These are phyloP conservation scores for Strigamia crassipes DNA, from an alignment of 2,888 invertebrate species.

Conservation along the genomic window DNA sequence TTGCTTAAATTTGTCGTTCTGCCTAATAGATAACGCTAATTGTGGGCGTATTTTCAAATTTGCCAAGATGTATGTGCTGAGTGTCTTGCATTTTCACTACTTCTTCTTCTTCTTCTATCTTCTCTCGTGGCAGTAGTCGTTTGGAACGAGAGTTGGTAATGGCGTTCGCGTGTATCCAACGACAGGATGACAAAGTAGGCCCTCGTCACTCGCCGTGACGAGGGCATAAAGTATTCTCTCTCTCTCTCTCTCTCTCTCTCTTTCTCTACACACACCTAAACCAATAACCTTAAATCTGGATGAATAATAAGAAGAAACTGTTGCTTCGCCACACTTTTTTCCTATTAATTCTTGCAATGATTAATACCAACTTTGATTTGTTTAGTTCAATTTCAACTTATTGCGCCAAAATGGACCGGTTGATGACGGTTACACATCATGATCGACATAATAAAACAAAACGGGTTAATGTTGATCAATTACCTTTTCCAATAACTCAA, in stretches of 20 bases:
- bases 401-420: no score
- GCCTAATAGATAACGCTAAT: no score
- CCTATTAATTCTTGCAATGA: no score
- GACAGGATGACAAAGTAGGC: conserved; percentile 26
- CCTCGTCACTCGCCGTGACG: conserved; percentile 18
- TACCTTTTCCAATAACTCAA: no score
- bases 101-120: background rate
- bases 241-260: no score
- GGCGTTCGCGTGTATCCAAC: conserved; percentile 10
- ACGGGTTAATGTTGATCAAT: no score
- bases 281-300: background rate
- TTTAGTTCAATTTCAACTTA: no score
- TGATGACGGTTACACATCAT: no score
- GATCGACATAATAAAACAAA: no score
- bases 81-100: background rate
- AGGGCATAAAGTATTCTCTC: conserved; percentile 7
- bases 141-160: background rate
- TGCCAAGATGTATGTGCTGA: background rate
- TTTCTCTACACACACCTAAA: background rate
- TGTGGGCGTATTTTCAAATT: background rate
- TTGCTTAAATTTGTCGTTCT: no score
- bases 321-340: no score
- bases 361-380: no score
- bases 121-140: background rate
- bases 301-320: background rate